phyloP scores from a whole-genome alignment of 2,888 invertebrate species.

The Amblyteles armatorius region DNA sequence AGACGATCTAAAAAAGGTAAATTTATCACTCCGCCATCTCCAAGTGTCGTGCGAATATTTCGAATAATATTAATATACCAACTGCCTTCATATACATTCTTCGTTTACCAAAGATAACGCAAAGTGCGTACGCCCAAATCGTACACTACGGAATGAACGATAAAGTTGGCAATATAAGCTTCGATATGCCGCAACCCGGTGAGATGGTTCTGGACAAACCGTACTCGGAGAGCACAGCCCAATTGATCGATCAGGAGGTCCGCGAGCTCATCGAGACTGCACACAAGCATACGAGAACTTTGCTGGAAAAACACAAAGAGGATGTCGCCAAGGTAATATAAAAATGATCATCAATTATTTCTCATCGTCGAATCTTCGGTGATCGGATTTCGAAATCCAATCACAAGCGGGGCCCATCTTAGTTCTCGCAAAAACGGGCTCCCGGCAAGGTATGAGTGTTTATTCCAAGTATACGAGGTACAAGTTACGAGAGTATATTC shows the following conservation, averaged over 20 bases:
- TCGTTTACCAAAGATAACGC: conserved; percentile 87
- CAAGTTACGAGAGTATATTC: neutral
- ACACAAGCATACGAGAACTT: conserved; percentile 91
- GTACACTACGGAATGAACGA: conserved; percentile 99
- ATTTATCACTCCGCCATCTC: neutral
- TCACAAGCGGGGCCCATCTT: neutral
- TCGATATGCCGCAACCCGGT: conserved; percentile 96
- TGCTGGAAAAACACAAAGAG: conserved; percentile 92
- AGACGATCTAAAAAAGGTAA: conserved; percentile 98
- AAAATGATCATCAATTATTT: neutral
- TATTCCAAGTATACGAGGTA: neutral
- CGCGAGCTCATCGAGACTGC: conserved; percentile 91
- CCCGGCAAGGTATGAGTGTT: neutral
- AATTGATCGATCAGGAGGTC: conserved; percentile 97
- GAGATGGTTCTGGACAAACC: conserved; percentile 98
- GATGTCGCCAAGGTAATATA: conserved; percentile 91
- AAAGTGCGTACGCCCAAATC: conserved; percentile 99
- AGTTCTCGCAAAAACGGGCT: neutral
- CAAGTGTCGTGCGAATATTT: neutral
- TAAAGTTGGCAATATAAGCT: conserved; percentile 98
- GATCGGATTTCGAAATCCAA: neutral
- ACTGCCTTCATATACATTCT: neutral
- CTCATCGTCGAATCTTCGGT: neutral
- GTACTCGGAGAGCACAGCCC: conserved; percentile 98
- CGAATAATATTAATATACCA: neutral